Percentiles rank a stretch among this genome's conserved stretches.
These are phyloP conservation scores for Rotaria socialis DNA, from an alignment of 2,888 invertebrate species.

Conservation along the genomic window DNA sequence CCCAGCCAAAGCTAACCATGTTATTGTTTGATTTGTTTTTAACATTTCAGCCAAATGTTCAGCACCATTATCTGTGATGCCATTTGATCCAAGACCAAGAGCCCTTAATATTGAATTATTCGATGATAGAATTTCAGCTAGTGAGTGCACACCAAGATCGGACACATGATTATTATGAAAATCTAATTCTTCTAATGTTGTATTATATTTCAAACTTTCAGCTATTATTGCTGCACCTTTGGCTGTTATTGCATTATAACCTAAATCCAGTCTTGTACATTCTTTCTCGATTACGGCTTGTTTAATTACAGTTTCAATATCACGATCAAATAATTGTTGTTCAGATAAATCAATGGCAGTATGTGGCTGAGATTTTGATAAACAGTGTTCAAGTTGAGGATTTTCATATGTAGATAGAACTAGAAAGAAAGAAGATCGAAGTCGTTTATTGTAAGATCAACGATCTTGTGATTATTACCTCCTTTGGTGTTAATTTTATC, in stretches of 20 bases:
- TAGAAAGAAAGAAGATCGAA: too few species aligned
- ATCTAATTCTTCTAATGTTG: neutral
- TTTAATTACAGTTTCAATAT: neutral
- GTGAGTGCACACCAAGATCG: neutral
- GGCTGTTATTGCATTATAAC: neutral
- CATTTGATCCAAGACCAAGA: conserved; percentile 7
- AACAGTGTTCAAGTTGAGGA: neutral
- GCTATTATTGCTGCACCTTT: conserved; percentile 6
- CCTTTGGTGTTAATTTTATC: too few species aligned
- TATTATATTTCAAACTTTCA: neutral
- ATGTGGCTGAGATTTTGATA: neutral
- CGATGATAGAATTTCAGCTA: neutral
- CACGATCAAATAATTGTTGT: neutral
- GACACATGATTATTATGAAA: neutral
- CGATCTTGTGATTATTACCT: too few species aligned
- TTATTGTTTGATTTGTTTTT: neutral
- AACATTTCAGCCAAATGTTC: conserved; percentile 1
- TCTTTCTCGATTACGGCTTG: neutral
- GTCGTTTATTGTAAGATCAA: too few species aligned
- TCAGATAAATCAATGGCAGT: neutral
- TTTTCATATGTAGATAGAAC: neutral
- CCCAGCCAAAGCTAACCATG: neutral
- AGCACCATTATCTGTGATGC: neutral
- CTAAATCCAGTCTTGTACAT: neutral
- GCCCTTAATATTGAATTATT: neutral